These are phyloP conservation scores for Schizopygopsis pylzovi DNA, from an alignment of 2,797 vertebrate species.

Conservation along the genomic window DNA sequence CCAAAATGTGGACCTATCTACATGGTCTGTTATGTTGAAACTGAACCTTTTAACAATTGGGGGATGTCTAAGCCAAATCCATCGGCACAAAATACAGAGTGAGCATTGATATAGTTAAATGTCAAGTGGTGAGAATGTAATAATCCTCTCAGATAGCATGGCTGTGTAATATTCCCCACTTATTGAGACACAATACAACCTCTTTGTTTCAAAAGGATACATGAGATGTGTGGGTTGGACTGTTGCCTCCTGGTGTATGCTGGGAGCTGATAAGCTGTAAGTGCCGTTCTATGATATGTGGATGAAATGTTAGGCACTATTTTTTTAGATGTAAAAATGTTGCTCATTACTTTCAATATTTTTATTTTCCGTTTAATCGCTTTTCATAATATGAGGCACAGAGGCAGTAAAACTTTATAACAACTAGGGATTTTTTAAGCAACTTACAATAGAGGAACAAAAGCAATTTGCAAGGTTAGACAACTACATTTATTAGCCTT, in stretches of 20 bases:
- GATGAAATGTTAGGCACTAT: not conserved
- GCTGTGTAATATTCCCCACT: conserved; percentile 1
- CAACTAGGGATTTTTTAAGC: not conserved
- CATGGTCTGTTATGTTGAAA: conserved; percentile 22
- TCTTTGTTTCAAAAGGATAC: conserved; percentile 31
- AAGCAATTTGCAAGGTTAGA: not conserved
- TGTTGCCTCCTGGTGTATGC: conserved; percentile 10
- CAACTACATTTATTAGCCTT: not conserved
- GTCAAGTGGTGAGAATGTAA: conserved; percentile 35
- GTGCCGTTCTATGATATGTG: not conserved
- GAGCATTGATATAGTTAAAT: conserved; percentile 33
- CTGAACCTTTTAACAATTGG: conserved; percentile 26
- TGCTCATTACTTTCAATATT: not conserved
- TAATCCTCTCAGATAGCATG: conserved; percentile 25
- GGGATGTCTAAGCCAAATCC: conserved; percentile 30
- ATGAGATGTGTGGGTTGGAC: conserved; percentile 24
- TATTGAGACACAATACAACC: conserved; percentile 25
- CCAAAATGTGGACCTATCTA: conserved; percentile 25
- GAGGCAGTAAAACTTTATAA: not conserved
- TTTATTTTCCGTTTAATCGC: not conserved
- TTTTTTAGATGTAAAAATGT: not conserved
- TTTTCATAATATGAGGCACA: not conserved
- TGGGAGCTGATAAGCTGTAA: conserved; percentile 8
- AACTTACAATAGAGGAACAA: not conserved
- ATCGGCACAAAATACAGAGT: not conserved